Evolutionary conservation across 2,797 vertebrate species (phyloP).

Genomic region (Pipistrellus pygmaeus): DNA sequence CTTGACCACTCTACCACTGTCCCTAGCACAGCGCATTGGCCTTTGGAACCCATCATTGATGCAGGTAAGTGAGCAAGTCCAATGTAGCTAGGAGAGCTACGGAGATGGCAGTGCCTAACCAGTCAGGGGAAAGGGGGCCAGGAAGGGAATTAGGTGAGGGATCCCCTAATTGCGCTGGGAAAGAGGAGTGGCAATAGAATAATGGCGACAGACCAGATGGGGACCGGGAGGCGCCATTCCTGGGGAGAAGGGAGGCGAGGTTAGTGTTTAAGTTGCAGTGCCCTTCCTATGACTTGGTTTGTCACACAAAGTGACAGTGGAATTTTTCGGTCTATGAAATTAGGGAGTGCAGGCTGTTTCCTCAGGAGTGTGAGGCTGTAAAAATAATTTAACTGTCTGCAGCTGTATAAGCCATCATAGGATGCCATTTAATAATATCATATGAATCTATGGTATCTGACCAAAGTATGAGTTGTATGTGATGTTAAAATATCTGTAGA

Average conservation of each 20-base stretch:
- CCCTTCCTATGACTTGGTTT: neutral
- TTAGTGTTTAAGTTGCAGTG: neutral
- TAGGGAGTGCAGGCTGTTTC: neutral
- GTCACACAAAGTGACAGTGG: neutral
- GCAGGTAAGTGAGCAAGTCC: neutral
- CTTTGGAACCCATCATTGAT: neutral
- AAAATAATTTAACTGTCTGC: neutral
- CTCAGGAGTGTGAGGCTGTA: neutral
- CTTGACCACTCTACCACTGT: neutral
- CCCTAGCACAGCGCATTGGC: too few relatives aligned
- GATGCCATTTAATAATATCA: neutral
- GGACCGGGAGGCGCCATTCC: neutral
- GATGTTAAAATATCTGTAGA: neutral
- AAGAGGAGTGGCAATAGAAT: neutral
- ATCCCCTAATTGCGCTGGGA: neutral
- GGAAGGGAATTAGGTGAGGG: neutral
- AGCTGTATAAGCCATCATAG: neutral
- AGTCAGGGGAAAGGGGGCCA: too few relatives aligned
- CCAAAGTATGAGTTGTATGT: neutral
- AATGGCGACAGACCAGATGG: neutral
- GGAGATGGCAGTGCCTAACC: neutral
- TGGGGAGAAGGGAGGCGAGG: neutral
- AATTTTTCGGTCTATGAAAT: neutral
- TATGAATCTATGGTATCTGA: neutral
- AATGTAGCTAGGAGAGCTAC: rapidly evolving